Evolutionary conservation across 2,888 invertebrate genomes (phyloP), one percentile per base, ranked within the genome.

Genomic region (Cylindroiulus punctatus): DNA sequence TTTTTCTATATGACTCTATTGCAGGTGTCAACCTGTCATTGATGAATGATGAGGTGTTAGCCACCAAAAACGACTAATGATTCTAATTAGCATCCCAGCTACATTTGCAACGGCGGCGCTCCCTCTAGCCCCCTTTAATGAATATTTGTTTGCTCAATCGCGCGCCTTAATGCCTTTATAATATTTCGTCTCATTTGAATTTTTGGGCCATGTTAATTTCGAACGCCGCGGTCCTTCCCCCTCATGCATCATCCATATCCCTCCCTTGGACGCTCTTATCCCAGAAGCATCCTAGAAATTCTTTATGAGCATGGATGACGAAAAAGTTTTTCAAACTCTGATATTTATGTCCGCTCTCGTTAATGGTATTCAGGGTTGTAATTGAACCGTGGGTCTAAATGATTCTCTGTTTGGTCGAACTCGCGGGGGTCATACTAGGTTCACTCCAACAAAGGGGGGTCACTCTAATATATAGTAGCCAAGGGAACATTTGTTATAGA

Each of bases 51-150:
- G 84, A 47, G 84, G 84, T 84, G 83, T 83, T 83, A 26, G 42
- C 83, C 83, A 42, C 83, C 83, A 84, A 84, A 84, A 47, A 84
- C 84, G 30, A 47, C 84, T 84, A 84, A 84, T 84, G 84, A 84
- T 84, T 84, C 44, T 84, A 84, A 84, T 84, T 84, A 84, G 84
- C 84, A 84, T 84, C 32, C 7, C n/a, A 83, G 44, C 40, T 42
- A 42, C 44, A 57, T 57, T 57, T 44, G 30, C 44, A 84, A 44
- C 42, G 42, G 42, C 40, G 52, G 52, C 14, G 22, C n/a, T 19
- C 44, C 84, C 26, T 84, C 52, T 52, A 5, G 76, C 76, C 30
- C 30, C 76, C 30, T 76, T 76, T 30, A 76, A 76, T 76, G 76
- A 76, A 76, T 76, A 76, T 76, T 76, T 76, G 76, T 76, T 76